Conservation (phyloP, 2,113 vertebrate species). For the Petroica traversi region DNA sequence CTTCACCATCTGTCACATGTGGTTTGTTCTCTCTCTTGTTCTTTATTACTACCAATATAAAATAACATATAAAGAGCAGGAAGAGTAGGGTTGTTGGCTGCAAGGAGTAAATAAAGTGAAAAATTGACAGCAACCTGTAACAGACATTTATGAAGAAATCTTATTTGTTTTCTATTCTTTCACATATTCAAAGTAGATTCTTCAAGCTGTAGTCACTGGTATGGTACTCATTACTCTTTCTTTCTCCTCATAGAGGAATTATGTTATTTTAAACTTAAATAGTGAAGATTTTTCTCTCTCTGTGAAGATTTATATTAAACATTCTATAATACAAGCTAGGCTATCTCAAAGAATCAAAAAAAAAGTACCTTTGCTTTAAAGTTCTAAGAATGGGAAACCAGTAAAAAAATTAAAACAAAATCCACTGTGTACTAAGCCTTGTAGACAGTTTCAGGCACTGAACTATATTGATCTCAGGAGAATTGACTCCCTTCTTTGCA, state of each 20-base stretch:
- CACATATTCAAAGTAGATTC: not conserved
- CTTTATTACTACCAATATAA: not conserved
- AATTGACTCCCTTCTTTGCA: not conserved
- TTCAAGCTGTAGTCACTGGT: not conserved
- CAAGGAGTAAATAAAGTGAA: not conserved
- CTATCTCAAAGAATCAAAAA: not conserved
- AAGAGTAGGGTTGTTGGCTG: not conserved
- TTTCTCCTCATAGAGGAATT: not conserved
- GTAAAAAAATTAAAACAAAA: not conserved
- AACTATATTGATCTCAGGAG: not conserved
- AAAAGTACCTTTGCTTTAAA: not conserved
- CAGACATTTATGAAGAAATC: not conserved
- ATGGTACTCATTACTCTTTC: not conserved
- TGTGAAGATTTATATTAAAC: not conserved
- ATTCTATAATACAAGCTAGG: not conserved
- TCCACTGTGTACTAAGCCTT: not conserved
- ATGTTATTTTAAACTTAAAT: not conserved
- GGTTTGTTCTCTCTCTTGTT: not conserved
- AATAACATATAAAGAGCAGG: not conserved
- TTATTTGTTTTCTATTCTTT: not conserved
- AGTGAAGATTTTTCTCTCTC: not conserved
- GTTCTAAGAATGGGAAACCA: not conserved
- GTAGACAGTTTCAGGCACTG: not conserved
- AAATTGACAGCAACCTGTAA: not conserved
- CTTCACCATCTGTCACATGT: not conserved